Base-by-base conservation (phyloP, 2,888 invertebrate species). In the Leucoptera coffeella region DNA sequence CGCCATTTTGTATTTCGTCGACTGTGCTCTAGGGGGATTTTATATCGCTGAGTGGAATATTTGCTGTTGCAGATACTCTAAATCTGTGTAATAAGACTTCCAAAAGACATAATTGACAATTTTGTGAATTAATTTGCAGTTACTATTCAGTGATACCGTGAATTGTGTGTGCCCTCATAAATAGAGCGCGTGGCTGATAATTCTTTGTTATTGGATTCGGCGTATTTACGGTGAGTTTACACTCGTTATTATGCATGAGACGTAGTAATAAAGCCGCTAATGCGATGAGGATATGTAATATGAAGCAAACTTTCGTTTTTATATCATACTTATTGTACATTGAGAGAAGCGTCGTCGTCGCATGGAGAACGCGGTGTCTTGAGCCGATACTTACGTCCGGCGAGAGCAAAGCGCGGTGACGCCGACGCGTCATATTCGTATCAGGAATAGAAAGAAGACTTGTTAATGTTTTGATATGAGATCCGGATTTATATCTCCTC, bases 1-100 rank as follows among this genome's bases (percentile, higher is more conserved):
- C 69, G 71, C 71, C 71, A 72, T 72, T 72, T 72, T 72, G 71
- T 65, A 67, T 60, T 65, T 64, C 54, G 67, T 64, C 64, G 65
- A 71, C 65, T 64, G 71, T 62, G 61, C 58, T 58, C 59, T 55
- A 50, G 49, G 59, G 50, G 11, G 11, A 9, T 53, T 50, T 58
- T 53, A 59, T 55, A 8, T 57, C 52, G 53, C 52, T 53, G 52
- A 47, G 51, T 61, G 60, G 67, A 58, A 53, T 56, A 50, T 53
- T 51, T 43, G 54, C 45, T n/a, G n/a, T n/a, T n/a, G n/a, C n/a
- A n/a, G n/a, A n/a, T n/a, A n/a, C n/a, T n/a, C n/a, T n/a, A 55
- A 54, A 58, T 53, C 54, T 6, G 17, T 17, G 17, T 17, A 43
- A 47, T 49, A 7, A 17, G 17, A 17, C 17, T 7, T 17, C 9